Base-by-base conservation (phyloP, 37 sponge, comb jelly and placozoan genomes). In the Tethya wilhelma region DNA sequence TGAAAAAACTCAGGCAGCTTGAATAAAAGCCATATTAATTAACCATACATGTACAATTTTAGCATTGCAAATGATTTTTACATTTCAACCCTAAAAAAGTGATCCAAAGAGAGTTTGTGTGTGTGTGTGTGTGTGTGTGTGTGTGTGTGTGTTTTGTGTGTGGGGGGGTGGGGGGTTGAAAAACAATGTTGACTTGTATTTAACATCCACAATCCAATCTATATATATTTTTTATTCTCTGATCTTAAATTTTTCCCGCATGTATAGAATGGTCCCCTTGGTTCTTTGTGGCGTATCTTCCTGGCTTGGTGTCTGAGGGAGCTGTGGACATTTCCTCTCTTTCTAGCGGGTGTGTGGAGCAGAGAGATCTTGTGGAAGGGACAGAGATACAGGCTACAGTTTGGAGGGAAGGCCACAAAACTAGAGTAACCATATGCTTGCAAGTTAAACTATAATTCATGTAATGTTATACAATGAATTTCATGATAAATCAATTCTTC, bases 281-380 rank as follows among this genome's bases (percentile, higher is more conserved):
- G 67, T 26, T 44, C 80, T 17, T 39, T 80, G 44, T 68, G 77
- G 79, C 53, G 44, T 36, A 55, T 93, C 17, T 49, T 90, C 23
- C 31, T 86, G 14, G 85, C 88, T 22, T 94, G 94, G 94, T 55
- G 41, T 6, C 31, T 90, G 34, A 58, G 94, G 37, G 94, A 94
- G 64, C 37, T 75, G 38, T 75, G 83, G 81, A 71, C 94, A 2
- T 30, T 79, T 25, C 85, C 88, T 17, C 68, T 83, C 20, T 90
- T 94, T 66, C 0, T 94, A 4, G 64, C 58, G 1, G 79, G 87
- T 0, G 56, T 86, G 7, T 78, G 74, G 56, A 74, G 91, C 31
- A 80, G 86, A 32, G 75, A 82, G 53, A 78, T 93, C 5, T 23
- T 23, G 6, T 93, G 94, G 94, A 78, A 63, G 28, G 84, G 86